Conservation (phyloP, 2,888 invertebrate species). For the Colletes collaris region DNA sequence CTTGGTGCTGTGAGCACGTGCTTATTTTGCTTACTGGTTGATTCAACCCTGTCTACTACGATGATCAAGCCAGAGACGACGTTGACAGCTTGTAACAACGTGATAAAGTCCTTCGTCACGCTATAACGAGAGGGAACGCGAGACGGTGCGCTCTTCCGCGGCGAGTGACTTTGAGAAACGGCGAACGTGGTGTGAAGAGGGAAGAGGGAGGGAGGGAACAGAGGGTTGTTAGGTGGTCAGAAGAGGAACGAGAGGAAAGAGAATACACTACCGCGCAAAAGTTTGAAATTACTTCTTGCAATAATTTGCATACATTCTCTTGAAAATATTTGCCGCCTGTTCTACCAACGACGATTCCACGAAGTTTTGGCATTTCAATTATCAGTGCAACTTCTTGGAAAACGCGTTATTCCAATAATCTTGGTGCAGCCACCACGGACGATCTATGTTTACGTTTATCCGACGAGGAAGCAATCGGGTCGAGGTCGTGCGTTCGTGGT, state of each 20-base stretch:
- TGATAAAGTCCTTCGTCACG: too few relatives aligned
- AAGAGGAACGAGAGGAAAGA: slow-evolving; percentile 4
- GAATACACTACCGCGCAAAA: slow-evolving; percentile 7
- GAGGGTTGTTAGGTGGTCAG: background rate
- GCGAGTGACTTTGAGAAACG: background rate
- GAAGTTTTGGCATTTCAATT: background rate
- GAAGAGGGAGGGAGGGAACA: too few relatives aligned
- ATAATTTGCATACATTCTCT: background rate
- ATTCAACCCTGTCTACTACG: too few relatives aligned
- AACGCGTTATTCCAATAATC: too few relatives aligned
- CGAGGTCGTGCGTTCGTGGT: background rate
- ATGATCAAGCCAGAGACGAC: too few relatives aligned
- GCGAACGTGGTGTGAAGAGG: slow-evolving; percentile 4
- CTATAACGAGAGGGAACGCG: slow-evolving; percentile 11
- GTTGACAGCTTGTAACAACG: too few relatives aligned
- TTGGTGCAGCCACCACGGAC: background rate
- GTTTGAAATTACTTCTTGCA: background rate
- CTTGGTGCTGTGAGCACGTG: too few relatives aligned
- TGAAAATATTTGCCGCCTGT: background rate
- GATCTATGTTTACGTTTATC: background rate
- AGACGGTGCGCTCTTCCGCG: background rate
- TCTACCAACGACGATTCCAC: background rate
- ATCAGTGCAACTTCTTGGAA: too few relatives aligned
- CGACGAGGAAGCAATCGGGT: slow-evolving; percentile 1
- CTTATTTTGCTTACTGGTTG: too few relatives aligned